These are phyloP conservation scores for Siniperca scherzeri DNA, from an alignment of 2,797 vertebrate genomes.

Conservation along the genomic window DNA sequence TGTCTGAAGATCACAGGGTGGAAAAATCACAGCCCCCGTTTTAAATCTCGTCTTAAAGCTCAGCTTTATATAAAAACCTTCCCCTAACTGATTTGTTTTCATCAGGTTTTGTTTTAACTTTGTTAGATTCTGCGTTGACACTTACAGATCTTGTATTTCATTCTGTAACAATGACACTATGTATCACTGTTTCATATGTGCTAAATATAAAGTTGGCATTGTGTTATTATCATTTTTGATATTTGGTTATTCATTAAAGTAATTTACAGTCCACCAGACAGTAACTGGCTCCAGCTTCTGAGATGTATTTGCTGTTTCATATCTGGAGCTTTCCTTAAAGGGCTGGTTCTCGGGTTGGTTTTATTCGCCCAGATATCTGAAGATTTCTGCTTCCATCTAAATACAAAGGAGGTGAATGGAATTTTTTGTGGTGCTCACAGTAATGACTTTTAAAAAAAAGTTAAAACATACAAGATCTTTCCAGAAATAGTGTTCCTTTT, in stretches of 20 bases:
- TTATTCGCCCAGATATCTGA: neutral
- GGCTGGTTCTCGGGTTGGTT: neutral
- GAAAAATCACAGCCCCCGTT: slow-evolving; percentile 26
- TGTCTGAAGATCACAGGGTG: neutral
- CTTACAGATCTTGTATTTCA: neutral
- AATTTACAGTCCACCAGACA: neutral
- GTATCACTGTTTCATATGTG: neutral
- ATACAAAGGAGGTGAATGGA: neutral
- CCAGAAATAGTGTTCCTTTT: neutral
- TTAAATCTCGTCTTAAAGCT: neutral
- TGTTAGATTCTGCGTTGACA: neutral
- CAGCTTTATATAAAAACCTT: neutral
- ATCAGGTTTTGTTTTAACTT: neutral
- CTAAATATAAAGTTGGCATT: neutral
- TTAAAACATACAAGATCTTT: neutral
- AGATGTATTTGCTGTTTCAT: neutral
- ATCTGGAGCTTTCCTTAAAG: neutral
- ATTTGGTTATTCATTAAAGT: neutral
- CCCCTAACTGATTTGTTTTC: neutral
- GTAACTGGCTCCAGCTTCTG: neutral
- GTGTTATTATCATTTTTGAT: neutral
- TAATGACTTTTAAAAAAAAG: neutral
- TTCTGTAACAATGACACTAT: neutral
- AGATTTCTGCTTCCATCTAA: neutral
- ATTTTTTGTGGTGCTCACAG: neutral